These are phyloP conservation scores for Astur gentilis DNA, from an alignment of 2,113 vertebrate genomes.

Conservation along the genomic window DNA sequence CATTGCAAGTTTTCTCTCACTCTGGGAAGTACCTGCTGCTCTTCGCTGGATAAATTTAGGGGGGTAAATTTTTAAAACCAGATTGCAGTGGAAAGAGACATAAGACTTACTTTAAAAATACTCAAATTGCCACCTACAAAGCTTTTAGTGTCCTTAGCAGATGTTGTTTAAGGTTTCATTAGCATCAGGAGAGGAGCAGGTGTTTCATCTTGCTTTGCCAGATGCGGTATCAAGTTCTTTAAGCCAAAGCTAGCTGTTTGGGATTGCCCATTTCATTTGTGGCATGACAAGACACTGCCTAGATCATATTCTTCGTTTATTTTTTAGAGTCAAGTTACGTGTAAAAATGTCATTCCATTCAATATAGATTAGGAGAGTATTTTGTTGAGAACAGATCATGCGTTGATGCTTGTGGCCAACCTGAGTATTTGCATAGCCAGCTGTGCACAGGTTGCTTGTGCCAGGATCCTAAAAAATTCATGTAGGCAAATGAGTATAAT, in stretches of 20 bases:
- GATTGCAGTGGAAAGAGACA: background rate
- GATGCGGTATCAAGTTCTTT: background rate
- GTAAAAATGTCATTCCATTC: background rate
- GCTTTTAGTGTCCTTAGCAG: background rate
- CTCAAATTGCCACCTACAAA: background rate
- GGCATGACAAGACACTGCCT: background rate
- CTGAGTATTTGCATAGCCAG: background rate
- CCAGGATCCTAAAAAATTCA: background rate
- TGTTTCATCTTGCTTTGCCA: background rate
- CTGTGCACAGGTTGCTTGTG: background rate
- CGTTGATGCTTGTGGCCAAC: background rate
- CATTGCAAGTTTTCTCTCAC: background rate
- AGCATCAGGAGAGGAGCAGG: background rate
- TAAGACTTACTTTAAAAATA: background rate
- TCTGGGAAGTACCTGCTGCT: background rate
- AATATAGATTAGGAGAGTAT: background rate
- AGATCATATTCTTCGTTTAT: background rate
- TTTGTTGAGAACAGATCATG: background rate
- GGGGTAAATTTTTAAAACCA: background rate
- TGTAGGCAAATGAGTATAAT: background rate
- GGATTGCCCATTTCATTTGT: background rate
- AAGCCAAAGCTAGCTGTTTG: background rate
- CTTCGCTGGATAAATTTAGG: background rate
- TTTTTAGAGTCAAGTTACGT: background rate
- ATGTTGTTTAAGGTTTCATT: background rate